Base-by-base conservation (phyloP, 2,888 invertebrate genomes). In the Meiosimyza decipiens region DNA sequence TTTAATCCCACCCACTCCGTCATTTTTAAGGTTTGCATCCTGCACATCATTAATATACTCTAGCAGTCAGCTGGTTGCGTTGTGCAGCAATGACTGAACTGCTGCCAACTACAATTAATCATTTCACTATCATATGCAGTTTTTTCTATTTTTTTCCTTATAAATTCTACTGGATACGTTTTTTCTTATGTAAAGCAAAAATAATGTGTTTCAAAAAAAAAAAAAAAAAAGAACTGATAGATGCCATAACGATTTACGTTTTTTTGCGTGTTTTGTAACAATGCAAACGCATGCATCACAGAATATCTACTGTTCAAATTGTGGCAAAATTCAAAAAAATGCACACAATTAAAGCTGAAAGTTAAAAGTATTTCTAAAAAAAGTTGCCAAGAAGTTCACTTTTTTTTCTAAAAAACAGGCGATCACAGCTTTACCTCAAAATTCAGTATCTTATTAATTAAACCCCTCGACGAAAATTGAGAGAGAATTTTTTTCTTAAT, bases 81-180 rank as follows among this genome's bases (percentile, higher is more conserved):
- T 74, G 66, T 51, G 71, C 71, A 78, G 82, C 78, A 80, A 77
- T 80, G 80, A 81, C 80, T 82, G 82, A 82, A 82, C 81, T 79
- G 82, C 79, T 82, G 84, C 81, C 79, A 83, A 80, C 78, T 79
- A 80, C 82, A 82, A 83, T 83, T 83, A 84, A 83, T 83, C 83
- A 84, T 83, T 82, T 82, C 82, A 78, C 82, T 81, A 82, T 82
- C 82, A 81, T 80, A 83, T 82, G 82, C 83, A 83, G 83, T 81
- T 82, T 83, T 82, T 80, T 81, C 5, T 6, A 6, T 54, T 54
- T 54, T 40, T 40, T 40, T 40, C 9, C 9, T 9, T 9, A 40
- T 9, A 40, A 40, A 9, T 40, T 40, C 40, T 40, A 40, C 40
- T 40, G 6, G 40, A 40, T 40, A 7, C 40, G 40, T 9, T 22